A percentile compares a stretch with the other conserved stretches of the same genome.
Evolutionary conservation across 2,113 vertebrate genomes (phyloP).

Genomic region (Tachysurus vachellii): DNA sequence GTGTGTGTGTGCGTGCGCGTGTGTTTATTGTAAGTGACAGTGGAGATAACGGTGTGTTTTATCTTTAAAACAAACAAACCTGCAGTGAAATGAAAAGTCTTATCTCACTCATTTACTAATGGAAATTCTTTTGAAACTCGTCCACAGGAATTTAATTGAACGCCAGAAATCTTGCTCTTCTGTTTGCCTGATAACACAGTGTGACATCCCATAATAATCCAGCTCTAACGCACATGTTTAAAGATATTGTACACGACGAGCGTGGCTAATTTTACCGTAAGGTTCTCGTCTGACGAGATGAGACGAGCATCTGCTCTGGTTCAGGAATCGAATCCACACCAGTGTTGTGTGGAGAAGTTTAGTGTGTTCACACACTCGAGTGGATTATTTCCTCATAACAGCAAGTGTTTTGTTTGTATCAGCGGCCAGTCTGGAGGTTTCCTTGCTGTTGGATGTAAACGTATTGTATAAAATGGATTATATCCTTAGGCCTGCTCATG

Average conservation of each 20-base stretch:
- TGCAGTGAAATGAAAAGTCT: constrained; percentile 32
- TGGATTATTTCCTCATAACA: not conserved
- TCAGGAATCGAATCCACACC: not conserved
- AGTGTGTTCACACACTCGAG: not conserved
- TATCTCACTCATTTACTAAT: constrained; percentile 14
- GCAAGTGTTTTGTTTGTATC: not conserved
- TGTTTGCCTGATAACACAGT: not conserved
- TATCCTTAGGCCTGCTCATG: not conserved
- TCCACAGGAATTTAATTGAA: not conserved
- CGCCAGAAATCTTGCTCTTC: not conserved
- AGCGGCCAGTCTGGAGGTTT: not conserved
- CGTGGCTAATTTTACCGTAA: not conserved
- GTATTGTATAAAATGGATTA: not conserved
- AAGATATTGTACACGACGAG: too few species aligned
- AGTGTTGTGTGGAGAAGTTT: not conserved
- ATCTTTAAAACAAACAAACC: constrained; percentile 23
- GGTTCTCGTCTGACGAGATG: not conserved
- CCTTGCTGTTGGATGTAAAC: not conserved
- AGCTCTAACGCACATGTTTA: not conserved
- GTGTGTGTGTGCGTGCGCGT: constrained; percentile 1
- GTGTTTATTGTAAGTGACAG: not conserved
- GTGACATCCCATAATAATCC: not conserved
- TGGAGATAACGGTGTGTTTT: constrained; percentile 14
- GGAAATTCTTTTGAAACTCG: not conserved
- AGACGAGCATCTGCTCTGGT: not conserved